Evolutionary conservation across 2,113 vertebrate species (phyloP).

Genomic region (Hippocampus abdominalis): DNA sequence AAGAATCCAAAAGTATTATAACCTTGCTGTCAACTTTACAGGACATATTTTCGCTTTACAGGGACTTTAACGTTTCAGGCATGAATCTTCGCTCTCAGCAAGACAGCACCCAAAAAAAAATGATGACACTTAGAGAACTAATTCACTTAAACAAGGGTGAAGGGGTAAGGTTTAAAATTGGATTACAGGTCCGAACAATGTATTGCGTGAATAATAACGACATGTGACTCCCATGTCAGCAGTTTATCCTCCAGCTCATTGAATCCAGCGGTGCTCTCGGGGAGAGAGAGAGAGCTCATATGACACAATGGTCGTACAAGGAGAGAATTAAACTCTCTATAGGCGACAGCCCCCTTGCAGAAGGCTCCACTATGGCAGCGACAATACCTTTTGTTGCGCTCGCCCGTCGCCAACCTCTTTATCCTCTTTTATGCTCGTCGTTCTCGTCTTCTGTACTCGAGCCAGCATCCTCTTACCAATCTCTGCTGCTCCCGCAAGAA

Average conservation of each 20-base stretch:
- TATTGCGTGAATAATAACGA: conserved; percentile 2
- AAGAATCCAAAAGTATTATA: neutral
- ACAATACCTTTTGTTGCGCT: conserved; percentile 5
- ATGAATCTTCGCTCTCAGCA: neutral
- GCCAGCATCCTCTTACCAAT: conserved; percentile 20
- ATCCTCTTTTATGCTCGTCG: conserved; percentile 11
- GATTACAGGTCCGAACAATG: neutral
- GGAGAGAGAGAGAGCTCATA: conserved; percentile 17
- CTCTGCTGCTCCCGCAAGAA: conserved; percentile 16
- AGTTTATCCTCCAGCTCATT: neutral
- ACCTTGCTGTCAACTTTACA: neutral
- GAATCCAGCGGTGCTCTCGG: neutral
- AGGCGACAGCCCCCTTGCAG: neutral
- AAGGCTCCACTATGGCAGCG: neutral
- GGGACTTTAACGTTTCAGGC: neutral
- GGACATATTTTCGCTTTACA: neutral
- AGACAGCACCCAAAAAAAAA: neutral
- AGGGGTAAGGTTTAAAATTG: neutral
- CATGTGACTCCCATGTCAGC: conserved; percentile 28
- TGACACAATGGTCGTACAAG: conserved; percentile 22
- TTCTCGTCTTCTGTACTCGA: conserved; percentile 2
- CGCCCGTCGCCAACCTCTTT: conserved; percentile 10
- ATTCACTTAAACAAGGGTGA: neutral
- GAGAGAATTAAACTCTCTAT: conserved; percentile 9
- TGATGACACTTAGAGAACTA: neutral